Percentiles rank a stretch among this genome's conserved stretches.
phyloP scores from a whole-genome alignment of 2,888 invertebrate species.

The Ectemnius lituratus region DNA sequence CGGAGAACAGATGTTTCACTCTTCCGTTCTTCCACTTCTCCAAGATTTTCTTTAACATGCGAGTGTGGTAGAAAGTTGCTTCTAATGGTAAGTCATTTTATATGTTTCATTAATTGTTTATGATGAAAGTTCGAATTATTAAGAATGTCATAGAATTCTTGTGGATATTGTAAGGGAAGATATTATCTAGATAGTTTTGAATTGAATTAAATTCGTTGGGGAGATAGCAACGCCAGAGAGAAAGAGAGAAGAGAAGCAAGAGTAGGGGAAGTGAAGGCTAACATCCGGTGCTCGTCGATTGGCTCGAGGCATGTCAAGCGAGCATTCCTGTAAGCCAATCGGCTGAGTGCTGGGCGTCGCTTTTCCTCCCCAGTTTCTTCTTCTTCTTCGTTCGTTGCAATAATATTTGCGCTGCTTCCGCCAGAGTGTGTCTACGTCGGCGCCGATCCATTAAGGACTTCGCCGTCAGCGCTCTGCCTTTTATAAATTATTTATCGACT shows the following conservation, averaged over 20 bases:
- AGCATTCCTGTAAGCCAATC: conserved; percentile 58
- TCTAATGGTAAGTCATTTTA: no score
- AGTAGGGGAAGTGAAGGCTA: conserved; percentile 11
- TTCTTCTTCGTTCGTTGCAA: conserved; percentile 39
- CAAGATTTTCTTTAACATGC: not conserved
- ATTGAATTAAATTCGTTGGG: no score
- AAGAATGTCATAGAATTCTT: no score
- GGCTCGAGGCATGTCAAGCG: conserved; percentile 43
- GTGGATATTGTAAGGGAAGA: no score
- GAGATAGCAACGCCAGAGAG: not conserved
- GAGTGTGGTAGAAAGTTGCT: no score
- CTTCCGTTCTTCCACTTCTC: not conserved
- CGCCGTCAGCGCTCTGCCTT: conserved; percentile 24
- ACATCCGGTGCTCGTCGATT: conserved; percentile 43
- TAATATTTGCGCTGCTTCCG: conserved; percentile 67
- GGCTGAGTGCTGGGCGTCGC: conserved; percentile 47
- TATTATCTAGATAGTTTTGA: no score
- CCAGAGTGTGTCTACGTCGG: conserved; percentile 31
- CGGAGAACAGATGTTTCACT: conserved; percentile 55
- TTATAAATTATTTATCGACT: conserved; percentile 65
- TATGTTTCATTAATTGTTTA: no score
- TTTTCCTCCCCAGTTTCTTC: conserved; percentile 26
- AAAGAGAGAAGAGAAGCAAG: conserved; percentile 4
- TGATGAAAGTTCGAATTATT: no score
- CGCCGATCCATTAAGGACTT: not conserved